Percentiles rank a stretch among this genome's conserved stretches.
Conservation (phyloP, 2,113 vertebrate genomes). For the Amblyopsis rosae region DNA sequence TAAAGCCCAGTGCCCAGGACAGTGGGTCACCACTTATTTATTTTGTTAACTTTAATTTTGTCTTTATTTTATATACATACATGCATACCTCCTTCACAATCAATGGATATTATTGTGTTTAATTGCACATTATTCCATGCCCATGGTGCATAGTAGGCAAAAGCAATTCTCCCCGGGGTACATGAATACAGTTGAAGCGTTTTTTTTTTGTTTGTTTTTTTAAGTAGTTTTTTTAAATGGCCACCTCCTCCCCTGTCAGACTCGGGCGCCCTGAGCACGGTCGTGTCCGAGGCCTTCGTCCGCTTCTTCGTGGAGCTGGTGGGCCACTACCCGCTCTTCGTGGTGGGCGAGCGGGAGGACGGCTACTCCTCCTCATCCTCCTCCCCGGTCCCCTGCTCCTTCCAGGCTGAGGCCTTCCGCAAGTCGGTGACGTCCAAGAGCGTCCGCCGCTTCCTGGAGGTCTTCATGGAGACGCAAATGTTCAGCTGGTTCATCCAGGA, state of each 20-base stretch:
- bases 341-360: slow-evolving; percentile 80
- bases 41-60: too few relatives aligned
- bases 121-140: too few relatives aligned
- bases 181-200: too few relatives aligned
- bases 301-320: slow-evolving; percentile 89
- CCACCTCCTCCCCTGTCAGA: slow-evolving; percentile 50
- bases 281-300: slow-evolving; percentile 95
- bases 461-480: slow-evolving; percentile 97
- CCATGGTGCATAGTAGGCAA: too few relatives aligned
- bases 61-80: too few relatives aligned
- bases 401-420: slow-evolving; percentile 87
- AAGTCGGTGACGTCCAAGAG: slow-evolving; percentile 93
- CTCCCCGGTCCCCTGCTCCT: slow-evolving; percentile 48
- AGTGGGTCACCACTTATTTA: too few relatives aligned
- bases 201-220: neutral
- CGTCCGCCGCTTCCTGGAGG: slow-evolving; percentile 89
- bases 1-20: too few relatives aligned
- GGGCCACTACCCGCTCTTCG: slow-evolving; percentile 89
- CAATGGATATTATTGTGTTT: too few relatives aligned
- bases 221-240: too few relatives aligned
- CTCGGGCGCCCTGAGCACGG: slow-evolving; percentile 79
- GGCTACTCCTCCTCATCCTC: slow-evolving; percentile 79
- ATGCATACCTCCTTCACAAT: too few relatives aligned
- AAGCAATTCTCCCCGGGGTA: too few relatives aligned
- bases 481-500: slow-evolving; percentile 93